These are phyloP conservation scores for Fukomys damarensis DNA, from an alignment of 2,113 vertebrate genomes.

Conservation along the genomic window DNA sequence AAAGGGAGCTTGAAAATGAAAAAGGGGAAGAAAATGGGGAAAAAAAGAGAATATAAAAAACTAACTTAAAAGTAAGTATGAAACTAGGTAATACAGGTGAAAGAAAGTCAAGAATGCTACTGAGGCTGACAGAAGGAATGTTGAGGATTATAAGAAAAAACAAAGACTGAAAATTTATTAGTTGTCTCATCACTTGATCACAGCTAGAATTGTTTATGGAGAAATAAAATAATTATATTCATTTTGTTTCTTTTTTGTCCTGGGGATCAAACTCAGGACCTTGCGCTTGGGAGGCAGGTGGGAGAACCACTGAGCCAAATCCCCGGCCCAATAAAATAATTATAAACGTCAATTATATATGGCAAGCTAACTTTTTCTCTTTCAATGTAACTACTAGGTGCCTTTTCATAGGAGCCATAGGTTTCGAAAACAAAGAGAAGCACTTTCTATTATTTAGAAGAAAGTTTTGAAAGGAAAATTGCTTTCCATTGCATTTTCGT, in stretches of 20 bases:
- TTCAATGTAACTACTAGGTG: neutral
- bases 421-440: neutral
- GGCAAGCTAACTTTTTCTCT: neutral
- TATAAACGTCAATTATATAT: neutral
- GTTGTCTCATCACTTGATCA: neutral
- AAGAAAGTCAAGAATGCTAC: neutral
- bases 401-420: neutral
- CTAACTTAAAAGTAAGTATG: neutral
- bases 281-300: no score
- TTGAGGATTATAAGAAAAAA: neutral
- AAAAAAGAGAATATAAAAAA: rapidly evolving
- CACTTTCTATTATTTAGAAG: neutral
- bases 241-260: no score
- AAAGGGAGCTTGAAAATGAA: neutral
- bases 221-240: neutral
- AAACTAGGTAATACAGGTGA: neutral
- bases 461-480: neutral
- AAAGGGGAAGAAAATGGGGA: neutral
- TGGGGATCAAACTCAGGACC: no score
- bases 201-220: neutral
- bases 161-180: neutral
- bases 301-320: no score
- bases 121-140: neutral
- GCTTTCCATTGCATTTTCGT: neutral
- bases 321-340: neutral